Evolutionary conservation across 2,113 vertebrate genomes (phyloP).

Genomic region (Fregata magnificens): DNA sequence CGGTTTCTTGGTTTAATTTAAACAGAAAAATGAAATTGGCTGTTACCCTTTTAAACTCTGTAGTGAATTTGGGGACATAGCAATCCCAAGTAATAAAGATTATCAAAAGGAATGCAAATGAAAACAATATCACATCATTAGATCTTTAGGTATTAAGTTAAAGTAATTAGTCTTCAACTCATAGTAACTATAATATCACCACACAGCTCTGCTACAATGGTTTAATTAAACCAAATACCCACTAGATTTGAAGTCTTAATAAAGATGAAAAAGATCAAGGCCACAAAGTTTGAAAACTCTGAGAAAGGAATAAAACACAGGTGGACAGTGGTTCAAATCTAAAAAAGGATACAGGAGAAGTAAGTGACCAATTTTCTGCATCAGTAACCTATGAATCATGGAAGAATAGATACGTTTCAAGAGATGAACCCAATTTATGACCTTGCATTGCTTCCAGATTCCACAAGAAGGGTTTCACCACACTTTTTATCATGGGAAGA

Average conservation of each 20-base stretch:
- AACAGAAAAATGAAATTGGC: background rate
- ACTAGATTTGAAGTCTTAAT: slow-evolving; percentile 20
- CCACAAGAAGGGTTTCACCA: background rate
- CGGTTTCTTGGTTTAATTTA: background rate
- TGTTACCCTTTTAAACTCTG: background rate
- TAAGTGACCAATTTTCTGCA: background rate
- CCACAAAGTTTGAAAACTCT: background rate
- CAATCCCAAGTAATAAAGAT: background rate
- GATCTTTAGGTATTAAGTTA: slow-evolving; percentile 50
- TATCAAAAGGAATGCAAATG: slow-evolving; percentile 27
- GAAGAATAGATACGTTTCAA: background rate
- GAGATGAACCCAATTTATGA: background rate
- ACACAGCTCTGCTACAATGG: background rate
- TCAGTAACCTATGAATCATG: background rate
- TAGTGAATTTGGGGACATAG: background rate
- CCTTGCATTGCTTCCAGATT: background rate
- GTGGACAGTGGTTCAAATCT: background rate
- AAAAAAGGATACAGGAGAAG: background rate
- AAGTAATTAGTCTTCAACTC: slow-evolving; percentile 30
- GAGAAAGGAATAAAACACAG: background rate
- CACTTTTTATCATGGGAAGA: background rate
- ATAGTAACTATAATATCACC: background rate
- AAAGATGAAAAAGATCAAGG: slow-evolving; percentile 2
- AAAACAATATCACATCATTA: slow-evolving; percentile 29
- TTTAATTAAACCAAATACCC: slow-evolving; percentile 55